Base-by-base conservation (phyloP, 2,113 vertebrate genomes). In the Pollimyrus isidori region DNA sequence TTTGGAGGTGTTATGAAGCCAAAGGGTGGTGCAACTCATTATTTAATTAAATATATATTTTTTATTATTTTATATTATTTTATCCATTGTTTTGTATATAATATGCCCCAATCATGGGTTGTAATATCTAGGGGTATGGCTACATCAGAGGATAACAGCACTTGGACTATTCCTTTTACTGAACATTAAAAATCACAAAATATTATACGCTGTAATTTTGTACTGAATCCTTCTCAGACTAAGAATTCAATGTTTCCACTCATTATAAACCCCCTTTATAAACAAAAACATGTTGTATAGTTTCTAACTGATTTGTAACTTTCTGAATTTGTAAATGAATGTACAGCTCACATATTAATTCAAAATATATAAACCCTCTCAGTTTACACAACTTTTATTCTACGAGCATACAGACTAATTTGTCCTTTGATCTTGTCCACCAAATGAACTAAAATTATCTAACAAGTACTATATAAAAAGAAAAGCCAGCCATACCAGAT, bases 401-500 rank as follows among this genome's bases (percentile, higher is more conserved):
- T 69, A 30, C 62, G 30, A 30, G 13, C 62, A 69, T 69, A 13
- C 62, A 42, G 73, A 35, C 73, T 80, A 80, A 15, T 80, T 19
- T 35, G 2, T 80, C 30, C 30, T 42, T 76, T 76, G 4, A 76
- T 17, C 26, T 80, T 80, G 13, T 42, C 13, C 2, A 42, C 15
- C 35, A 42, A 39, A 42, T 11, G 4, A 11, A 56, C 35, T 7
- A 87, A 53, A 87, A 56, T 69, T 3, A 26, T 69, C 62, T 69
- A 80, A 5, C 13, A 19, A 80, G 17, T 42, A 80, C 35, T 19
- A 69, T 30, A 86, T 49, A 42, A 50, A n/a, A 35, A 39, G 85
- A 15, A 87, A 53, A 35, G 93, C 5, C 46, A 84, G 17, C 88
- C 96, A 96, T 97, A 98, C 98, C 97, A 97, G 97, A 96, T 91